Conservation (phyloP, 2,888 invertebrate genomes). For the Dioctria rufipes region DNA sequence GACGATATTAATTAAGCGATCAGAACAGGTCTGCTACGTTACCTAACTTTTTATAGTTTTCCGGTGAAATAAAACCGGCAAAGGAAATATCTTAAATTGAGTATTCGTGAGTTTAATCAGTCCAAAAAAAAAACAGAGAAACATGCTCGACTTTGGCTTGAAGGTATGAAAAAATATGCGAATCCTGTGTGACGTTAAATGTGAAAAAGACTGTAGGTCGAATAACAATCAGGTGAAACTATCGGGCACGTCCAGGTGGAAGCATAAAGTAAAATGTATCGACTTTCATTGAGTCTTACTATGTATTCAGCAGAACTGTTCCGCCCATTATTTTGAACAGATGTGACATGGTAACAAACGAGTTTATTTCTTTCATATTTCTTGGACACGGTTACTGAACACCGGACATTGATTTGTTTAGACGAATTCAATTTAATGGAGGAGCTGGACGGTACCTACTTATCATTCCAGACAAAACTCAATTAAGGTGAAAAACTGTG, state of each 20-base stretch:
- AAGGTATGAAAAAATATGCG: background rate
- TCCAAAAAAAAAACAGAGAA: background rate
- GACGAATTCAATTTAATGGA: too few relatives aligned
- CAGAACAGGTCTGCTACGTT: constrained; percentile 28
- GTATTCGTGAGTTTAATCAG: background rate
- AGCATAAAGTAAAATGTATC: background rate
- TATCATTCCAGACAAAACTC: too few relatives aligned
- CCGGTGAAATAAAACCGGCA: constrained; percentile 26
- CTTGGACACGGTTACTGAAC: too few relatives aligned
- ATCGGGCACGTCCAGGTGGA: background rate
- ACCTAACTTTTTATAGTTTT: constrained; percentile 19
- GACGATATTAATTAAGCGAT: constrained; percentile 24
- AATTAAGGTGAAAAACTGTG: too few relatives aligned
- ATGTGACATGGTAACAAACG: too few relatives aligned
- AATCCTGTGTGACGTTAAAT: background rate
- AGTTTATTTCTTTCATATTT: too few relatives aligned
- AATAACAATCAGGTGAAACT: constrained; percentile 39
- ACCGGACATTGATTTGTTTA: too few relatives aligned
- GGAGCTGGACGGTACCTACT: too few relatives aligned
- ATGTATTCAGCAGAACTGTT: background rate
- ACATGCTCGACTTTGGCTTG: background rate
- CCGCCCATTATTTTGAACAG: background rate
- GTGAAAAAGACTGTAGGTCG: background rate
- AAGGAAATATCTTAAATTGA: background rate
- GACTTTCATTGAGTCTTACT: background rate